phyloP scores from a whole-genome alignment of 2,113 vertebrate genomes.

The Mustelus asterias region DNA sequence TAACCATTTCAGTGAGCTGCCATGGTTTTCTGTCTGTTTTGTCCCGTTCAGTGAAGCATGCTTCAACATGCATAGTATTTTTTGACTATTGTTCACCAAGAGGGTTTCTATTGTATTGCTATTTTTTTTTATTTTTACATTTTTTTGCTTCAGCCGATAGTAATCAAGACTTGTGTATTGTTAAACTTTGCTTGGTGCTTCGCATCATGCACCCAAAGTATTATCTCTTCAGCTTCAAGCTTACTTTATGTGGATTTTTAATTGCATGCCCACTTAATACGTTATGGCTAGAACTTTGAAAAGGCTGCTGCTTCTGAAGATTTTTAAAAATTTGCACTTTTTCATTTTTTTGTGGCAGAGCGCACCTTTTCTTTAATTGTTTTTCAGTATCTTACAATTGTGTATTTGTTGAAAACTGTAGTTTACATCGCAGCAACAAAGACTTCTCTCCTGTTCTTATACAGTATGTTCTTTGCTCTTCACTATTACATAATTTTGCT shows the following conservation, averaged over 20 bases:
- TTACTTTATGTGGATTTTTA: not conserved
- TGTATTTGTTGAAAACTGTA: not conserved
- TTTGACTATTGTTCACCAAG: slow-evolving; percentile 53
- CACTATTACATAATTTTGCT: not conserved
- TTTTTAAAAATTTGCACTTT: not conserved
- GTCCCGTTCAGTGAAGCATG: slow-evolving; percentile 85
- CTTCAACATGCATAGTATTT: slow-evolving; percentile 64
- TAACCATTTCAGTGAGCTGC: slow-evolving; percentile 93
- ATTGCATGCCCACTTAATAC: not conserved
- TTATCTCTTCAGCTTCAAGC: slow-evolving; percentile 14
- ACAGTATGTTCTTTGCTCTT: not conserved
- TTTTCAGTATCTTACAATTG: not conserved
- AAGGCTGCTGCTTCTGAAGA: slow-evolving; percentile 9
- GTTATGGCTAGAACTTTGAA: not conserved
- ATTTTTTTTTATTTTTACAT: not conserved
- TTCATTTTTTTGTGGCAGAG: slow-evolving; percentile 4
- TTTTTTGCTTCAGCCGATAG: not conserved
- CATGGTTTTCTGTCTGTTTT: slow-evolving; percentile 83
- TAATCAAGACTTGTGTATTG: not conserved
- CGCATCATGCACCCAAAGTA: not conserved
- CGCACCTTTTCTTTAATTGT: slow-evolving; percentile 15
- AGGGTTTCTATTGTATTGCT: not conserved
- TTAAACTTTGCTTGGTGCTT: slow-evolving; percentile 24
- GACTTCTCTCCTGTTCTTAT: not conserved
- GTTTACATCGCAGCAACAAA: not conserved